Conservation (phyloP, 2,888 invertebrate genomes). For the Cheiracanthium punctorium region DNA sequence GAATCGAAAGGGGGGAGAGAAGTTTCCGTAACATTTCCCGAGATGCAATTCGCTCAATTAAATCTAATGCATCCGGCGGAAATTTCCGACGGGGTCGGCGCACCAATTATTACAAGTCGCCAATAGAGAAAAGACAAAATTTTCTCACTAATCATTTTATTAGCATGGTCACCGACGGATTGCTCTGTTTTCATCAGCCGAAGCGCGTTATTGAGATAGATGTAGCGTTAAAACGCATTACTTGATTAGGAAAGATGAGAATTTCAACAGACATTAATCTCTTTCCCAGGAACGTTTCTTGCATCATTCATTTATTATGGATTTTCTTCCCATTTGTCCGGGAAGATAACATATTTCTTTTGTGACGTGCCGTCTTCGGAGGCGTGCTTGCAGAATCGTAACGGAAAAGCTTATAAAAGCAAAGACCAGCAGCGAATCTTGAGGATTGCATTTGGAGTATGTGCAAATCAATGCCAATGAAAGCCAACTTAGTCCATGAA, state of each 20-base stretch:
- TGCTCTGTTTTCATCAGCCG: background rate
- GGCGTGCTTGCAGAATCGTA: too few species aligned
- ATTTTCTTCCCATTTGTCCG: too few species aligned
- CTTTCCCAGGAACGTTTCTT: background rate
- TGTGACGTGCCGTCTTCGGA: too few species aligned
- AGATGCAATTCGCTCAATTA: conserved; percentile 59
- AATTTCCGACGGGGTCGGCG: conserved; percentile 15
- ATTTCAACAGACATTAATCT: background rate
- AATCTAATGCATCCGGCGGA: conserved; percentile 63
- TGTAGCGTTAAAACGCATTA: background rate
- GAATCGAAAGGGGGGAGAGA: too few species aligned
- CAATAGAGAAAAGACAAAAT: background rate
- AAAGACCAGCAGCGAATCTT: too few species aligned
- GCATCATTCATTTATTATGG: background rate
- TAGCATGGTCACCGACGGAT: conserved; percentile 2
- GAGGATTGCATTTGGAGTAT: too few species aligned
- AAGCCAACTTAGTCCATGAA: too few species aligned
- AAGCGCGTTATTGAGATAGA: background rate
- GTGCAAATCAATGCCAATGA: too few species aligned
- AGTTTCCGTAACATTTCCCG: conserved; percentile 7
- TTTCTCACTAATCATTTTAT: conserved; percentile 17
- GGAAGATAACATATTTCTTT: too few species aligned
- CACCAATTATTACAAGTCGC: conserved; percentile 51
- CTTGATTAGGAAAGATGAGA: conserved; percentile 10
- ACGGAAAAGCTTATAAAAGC: too few species aligned